Evolutionary conservation across 2,888 invertebrate genomes (phyloP).

Genomic region (Schizaphis graminum): DNA sequence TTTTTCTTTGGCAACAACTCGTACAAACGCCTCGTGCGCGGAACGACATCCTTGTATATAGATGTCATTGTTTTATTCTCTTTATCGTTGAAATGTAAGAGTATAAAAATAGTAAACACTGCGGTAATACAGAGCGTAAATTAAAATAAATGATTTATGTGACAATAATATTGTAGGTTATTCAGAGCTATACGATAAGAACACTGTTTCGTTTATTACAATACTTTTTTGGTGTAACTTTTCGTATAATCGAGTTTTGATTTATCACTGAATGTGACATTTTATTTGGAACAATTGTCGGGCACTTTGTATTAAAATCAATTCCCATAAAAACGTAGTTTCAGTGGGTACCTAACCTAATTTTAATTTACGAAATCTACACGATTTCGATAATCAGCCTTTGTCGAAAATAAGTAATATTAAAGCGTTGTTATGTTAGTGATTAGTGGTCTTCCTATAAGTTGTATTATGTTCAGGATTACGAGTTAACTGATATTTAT

Average conservation of each 20-base stretch:
- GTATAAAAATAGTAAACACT: neutral
- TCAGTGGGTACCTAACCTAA: neutral
- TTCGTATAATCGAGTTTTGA: neutral
- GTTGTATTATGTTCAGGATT: neutral
- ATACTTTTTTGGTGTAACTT: neutral
- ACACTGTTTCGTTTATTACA: neutral
- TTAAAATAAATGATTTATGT: slow-evolving; percentile 31
- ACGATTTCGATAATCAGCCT: too few species aligned
- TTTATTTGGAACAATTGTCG: neutral
- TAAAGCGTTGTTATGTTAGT: too few species aligned
- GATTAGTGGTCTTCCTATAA: too few species aligned
- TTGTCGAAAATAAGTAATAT: too few species aligned
- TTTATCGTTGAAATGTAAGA: slow-evolving; percentile 29
- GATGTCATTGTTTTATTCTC: slow-evolving; percentile 48
- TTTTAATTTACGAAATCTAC: too few species aligned
- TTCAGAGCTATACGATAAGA: neutral
- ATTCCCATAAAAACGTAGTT: neutral
- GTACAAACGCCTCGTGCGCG: neutral
- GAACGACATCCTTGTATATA: slow-evolving; percentile 18
- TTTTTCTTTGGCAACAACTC: slow-evolving; percentile 57
- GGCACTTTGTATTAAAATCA: neutral
- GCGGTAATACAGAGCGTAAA: slow-evolving; percentile 3
- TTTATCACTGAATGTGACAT: neutral
- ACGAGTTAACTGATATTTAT: neutral
- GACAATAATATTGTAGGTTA: slow-evolving; percentile 2